Percentiles rank a stretch among this genome's conserved stretches.
phyloP scores from a whole-genome alignment of 2,888 invertebrate genomes.

The Lasioglossum vierecki region DNA sequence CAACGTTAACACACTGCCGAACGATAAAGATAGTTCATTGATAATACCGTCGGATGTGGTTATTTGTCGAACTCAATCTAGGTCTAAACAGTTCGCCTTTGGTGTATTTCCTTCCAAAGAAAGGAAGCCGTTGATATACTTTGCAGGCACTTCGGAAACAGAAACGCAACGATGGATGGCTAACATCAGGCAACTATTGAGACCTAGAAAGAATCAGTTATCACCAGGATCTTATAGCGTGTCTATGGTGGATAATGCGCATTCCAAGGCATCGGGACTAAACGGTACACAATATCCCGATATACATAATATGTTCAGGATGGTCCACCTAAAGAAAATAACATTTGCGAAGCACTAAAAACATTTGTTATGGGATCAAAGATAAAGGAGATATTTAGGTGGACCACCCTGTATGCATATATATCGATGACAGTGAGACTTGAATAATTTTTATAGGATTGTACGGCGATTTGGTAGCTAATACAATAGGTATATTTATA shows the following conservation, averaged over 20 bases:
- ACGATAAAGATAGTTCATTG: conserved; percentile 76
- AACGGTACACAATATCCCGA: conserved; percentile 75
- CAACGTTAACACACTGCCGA: conserved; percentile 52
- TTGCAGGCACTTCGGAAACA: conserved; percentile 87
- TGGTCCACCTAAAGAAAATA: too few relatives aligned
- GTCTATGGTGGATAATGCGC: conserved; percentile 87
- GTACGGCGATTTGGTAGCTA: conserved; percentile 86
- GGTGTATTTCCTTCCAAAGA: conserved; percentile 87
- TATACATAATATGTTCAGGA: too few relatives aligned
- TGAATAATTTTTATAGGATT: conserved; percentile 81
- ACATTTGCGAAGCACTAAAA: too few relatives aligned
- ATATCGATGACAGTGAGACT: not conserved
- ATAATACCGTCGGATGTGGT: conserved; percentile 86
- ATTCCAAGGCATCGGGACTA: conserved; percentile 87
- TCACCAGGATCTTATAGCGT: conserved; percentile 86
- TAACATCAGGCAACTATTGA: conserved; percentile 81
- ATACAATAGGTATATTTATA: conserved; percentile 86
- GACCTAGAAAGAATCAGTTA: conserved; percentile 83
- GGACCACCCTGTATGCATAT: too few relatives aligned
- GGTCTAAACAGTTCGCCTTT: conserved; percentile 89
- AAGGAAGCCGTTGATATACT: conserved; percentile 87
- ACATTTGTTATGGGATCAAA: too few relatives aligned
- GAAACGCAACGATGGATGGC: conserved; percentile 90
- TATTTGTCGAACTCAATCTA: conserved; percentile 88
- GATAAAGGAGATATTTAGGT: too few relatives aligned